Conservation (phyloP, 2,888 invertebrate genomes). For the Isotomurus palustris region DNA sequence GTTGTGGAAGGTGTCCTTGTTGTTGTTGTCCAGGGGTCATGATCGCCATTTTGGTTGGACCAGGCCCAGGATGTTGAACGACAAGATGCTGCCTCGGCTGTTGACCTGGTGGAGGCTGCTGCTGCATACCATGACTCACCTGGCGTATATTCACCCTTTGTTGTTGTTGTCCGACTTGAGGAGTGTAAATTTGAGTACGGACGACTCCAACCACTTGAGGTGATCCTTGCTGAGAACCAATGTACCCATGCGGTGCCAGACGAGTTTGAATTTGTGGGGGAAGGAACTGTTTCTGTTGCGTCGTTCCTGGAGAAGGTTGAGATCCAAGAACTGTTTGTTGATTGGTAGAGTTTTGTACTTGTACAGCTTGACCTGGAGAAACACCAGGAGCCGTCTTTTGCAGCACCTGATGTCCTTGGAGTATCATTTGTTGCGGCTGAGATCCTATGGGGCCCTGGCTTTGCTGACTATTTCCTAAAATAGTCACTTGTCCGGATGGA, state of each 20-base stretch:
- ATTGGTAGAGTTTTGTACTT: slow-evolving; percentile 10
- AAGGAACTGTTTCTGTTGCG: slow-evolving; percentile 32
- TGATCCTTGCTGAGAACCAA: slow-evolving; percentile 32
- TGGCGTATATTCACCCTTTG: slow-evolving; percentile 40
- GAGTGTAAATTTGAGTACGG: slow-evolving; percentile 43
- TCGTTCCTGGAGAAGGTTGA: slow-evolving; percentile 15
- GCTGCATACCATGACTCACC: too few species aligned
- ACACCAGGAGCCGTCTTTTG: slow-evolving; percentile 10
- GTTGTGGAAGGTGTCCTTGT: slow-evolving; percentile 8
- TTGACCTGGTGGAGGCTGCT: too few species aligned
- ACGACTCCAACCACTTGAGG: slow-evolving; percentile 29
- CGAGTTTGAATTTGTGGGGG: slow-evolving; percentile 28
- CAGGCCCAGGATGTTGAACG: too few species aligned
- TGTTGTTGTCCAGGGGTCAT: slow-evolving; percentile 27
- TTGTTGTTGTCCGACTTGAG: slow-evolving; percentile 35
- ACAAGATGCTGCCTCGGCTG: too few species aligned
- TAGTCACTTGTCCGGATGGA: slow-evolving; percentile 7
- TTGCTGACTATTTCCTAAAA: slow-evolving; percentile 2
- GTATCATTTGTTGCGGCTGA: slow-evolving; percentile 10
- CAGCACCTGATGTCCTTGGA: neutral
- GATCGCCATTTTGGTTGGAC: slow-evolving; percentile 33
- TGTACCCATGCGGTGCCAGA: slow-evolving; percentile 30
- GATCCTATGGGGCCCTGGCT: neutral
- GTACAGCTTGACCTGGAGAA: slow-evolving; percentile 6
- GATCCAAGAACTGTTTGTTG: slow-evolving; percentile 30